Evolutionary conservation across 2,888 invertebrate species (phyloP), one percentile per base, ranked within the genome.

Genomic region (Phengaris arion): DNA sequence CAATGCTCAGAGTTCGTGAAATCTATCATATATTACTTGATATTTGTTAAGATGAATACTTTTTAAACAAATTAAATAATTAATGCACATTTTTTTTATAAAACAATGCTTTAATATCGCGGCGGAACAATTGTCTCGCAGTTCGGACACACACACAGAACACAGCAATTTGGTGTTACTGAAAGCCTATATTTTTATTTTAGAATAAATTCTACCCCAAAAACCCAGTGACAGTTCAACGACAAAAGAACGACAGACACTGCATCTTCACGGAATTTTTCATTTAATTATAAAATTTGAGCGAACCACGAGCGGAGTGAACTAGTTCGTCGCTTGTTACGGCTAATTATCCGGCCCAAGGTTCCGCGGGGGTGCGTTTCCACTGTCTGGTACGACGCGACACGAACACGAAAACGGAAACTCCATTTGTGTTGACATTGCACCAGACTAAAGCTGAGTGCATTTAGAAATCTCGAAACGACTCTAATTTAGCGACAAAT

Each of bases 321-420:
- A 80, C 79, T 80, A 80, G 79, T 80, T 79, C 74, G 77, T 72
- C 77, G 79, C 78, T 81, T 79, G 80, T 81, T 80, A 79, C 79
- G 76, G 76, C 79, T 79, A 82, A 80, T 81, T 82, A 82, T 82
- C 81, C 80, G 79, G 78, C 79, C 79, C 78, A 80, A 81, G 82
- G 82, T 80, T 81, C 79, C 79, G 59, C 68, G 51, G 76, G 55
- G 76, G 7, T 35, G 35, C 35, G 35, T 4, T 6, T 64, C 35
- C 64, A 64, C 35, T 22, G 64, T 45, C 9, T 0, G 35, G 2
- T 10, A 64, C 35, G 64, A 2, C 45, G 35, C 64, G 35, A 9
- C 2, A 35, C 64, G 45, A 48, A 45, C 6, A 35, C 35, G 45
- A 48, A 45, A 0, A 64, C 22, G 59, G 35, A 35, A 35, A 35